Evolutionary conservation across 2,888 invertebrate genomes (phyloP).

Genomic region (Dorcus parallelipipedus): DNA sequence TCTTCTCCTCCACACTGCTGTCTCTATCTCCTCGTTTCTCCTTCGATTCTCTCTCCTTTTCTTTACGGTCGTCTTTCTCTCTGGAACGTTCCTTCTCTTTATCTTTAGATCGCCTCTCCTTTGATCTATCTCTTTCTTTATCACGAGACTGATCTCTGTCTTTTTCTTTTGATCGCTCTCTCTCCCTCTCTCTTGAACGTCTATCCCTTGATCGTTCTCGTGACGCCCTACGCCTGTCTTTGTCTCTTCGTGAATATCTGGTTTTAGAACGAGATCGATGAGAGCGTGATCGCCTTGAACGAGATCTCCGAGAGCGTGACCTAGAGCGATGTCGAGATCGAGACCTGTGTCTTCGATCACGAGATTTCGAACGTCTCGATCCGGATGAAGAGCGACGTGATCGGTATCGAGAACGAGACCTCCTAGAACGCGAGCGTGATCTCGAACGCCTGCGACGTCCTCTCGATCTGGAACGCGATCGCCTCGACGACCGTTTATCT

Average conservation of each 20-base stretch:
- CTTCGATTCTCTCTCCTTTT: conserved; percentile 39
- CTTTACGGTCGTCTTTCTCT: conserved; percentile 41
- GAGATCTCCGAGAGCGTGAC: conserved; percentile 34
- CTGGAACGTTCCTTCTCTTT: conserved; percentile 36
- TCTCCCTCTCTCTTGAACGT: conserved; percentile 35
- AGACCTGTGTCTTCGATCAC: conserved; percentile 50
- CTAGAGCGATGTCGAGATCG: conserved; percentile 49
- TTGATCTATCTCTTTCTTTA: conserved; percentile 35
- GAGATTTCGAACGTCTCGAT: conserved; percentile 57
- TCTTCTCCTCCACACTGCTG: conserved; percentile 39
- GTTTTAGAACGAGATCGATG: conserved; percentile 21
- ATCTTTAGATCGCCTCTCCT: conserved; percentile 27
- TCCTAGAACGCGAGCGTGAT: conserved; percentile 64
- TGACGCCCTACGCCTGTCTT: conserved; percentile 29
- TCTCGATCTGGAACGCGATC: conserved; percentile 45
- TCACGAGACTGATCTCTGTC: conserved; percentile 46
- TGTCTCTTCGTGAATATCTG: conserved; percentile 28
- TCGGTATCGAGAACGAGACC: conserved; percentile 58
- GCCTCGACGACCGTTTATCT: conserved; percentile 65
- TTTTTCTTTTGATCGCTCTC: conserved; percentile 46
- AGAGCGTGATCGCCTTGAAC: conserved; percentile 43
- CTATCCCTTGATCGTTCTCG: conserved; percentile 34
- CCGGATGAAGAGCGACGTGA: conserved; percentile 56
- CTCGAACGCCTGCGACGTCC: conserved; percentile 50
- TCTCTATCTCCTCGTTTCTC: conserved; percentile 44